Percentiles rank a stretch among this genome's conserved stretches.
These are phyloP conservation scores for Rhinichthys osculus DNA, from an alignment of 2,797 vertebrate species.

Conservation along the genomic window DNA sequence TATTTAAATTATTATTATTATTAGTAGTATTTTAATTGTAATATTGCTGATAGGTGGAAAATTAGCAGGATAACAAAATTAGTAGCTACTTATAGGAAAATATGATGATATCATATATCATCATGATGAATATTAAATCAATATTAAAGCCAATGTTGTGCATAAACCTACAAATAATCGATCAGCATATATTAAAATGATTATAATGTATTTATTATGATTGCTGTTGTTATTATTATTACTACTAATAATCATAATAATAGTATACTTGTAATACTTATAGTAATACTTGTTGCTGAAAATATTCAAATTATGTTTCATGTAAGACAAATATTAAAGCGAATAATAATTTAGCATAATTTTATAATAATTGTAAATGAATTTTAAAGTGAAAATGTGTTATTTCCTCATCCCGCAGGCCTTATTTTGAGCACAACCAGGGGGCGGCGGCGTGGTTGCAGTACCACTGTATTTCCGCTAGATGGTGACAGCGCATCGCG, in stretches of 20 bases:
- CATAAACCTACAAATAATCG: background rate
- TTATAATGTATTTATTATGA: too few relatives aligned
- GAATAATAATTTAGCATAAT: background rate
- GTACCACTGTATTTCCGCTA: conserved; percentile 53
- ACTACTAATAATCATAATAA: background rate
- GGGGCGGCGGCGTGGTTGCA: conserved; percentile 50
- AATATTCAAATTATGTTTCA: background rate
- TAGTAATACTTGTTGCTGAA: background rate
- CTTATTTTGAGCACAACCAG: conserved; percentile 10
- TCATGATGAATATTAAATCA: background rate
- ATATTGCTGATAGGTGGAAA: background rate
- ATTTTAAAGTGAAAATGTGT: background rate
- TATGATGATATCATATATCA: background rate
- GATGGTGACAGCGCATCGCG: conserved; percentile 63
- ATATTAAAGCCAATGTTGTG: background rate
- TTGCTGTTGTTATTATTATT: too few relatives aligned
- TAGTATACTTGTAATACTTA: background rate
- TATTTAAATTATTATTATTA: background rate
- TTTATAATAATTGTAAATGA: background rate
- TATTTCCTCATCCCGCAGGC: conserved; percentile 23
- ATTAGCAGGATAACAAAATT: background rate
- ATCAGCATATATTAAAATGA: background rate
- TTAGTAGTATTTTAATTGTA: background rate
- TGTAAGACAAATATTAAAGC: background rate
- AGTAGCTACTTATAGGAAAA: background rate